Conservation (phyloP, 2,797 vertebrate genomes). For the Distichodus sexfasciatus region DNA sequence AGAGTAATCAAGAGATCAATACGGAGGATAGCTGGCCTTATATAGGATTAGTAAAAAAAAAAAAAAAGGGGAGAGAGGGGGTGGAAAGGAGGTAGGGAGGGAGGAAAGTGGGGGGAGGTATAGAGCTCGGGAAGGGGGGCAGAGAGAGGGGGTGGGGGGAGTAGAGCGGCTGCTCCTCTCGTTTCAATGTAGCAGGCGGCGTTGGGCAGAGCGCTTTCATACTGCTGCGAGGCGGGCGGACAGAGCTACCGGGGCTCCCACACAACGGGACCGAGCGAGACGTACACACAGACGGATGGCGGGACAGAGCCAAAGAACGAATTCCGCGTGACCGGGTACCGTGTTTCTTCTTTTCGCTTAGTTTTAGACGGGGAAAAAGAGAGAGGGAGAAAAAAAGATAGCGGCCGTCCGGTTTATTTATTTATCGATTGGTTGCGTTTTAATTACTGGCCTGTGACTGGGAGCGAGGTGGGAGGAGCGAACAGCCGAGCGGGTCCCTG, state of each 20-base stretch:
- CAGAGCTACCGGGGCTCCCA: conserved; percentile 1
- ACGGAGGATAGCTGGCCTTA: conserved; percentile 57
- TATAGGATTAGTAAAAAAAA: conserved; percentile 56
- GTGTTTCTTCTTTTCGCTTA: conserved; percentile 50
- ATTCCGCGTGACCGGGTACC: conserved; percentile 55
- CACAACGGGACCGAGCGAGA: conserved; percentile 40
- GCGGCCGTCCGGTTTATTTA: conserved; percentile 54
- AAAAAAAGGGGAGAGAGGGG: conserved; percentile 47
- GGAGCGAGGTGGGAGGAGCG: conserved; percentile 66
- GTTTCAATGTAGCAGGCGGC: conserved; percentile 58
- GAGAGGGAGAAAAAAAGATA: not conserved
- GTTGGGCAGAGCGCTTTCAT: conserved; percentile 67
- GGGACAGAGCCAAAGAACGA: conserved; percentile 67
- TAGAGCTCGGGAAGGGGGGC: conserved; percentile 13
- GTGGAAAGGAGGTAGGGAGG: conserved; percentile 51
- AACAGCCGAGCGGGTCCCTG: conserved; percentile 60
- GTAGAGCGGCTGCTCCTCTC: conserved; percentile 58
- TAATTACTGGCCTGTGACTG: conserved; percentile 69
- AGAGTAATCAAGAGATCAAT: conserved; percentile 76
- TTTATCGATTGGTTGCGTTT: conserved; percentile 69
- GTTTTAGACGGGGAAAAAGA: conserved; percentile 32
- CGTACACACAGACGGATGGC: conserved; percentile 67
- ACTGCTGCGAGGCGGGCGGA: conserved; percentile 66
- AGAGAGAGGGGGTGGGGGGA: conserved; percentile 22
- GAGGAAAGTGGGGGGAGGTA: conserved; percentile 41